phyloP scores from a whole-genome alignment of 2,888 invertebrate species.

The Anthrax anthrax region DNA sequence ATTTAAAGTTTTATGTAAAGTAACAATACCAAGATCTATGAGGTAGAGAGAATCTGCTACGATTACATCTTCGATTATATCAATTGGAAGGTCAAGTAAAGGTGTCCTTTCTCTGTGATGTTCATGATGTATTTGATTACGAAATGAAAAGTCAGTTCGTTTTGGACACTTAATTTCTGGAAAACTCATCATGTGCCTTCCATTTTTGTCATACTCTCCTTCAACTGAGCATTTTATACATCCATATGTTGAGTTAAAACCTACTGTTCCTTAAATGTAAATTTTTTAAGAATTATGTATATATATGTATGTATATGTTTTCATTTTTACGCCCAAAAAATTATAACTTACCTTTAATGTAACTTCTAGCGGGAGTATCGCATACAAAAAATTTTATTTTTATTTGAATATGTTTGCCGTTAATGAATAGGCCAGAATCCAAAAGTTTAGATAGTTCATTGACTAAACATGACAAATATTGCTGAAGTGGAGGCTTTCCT shows the following conservation, averaged over 20 bases:
- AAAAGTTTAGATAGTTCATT: too few species aligned
- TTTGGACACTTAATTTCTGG: background rate
- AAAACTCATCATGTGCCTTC: background rate
- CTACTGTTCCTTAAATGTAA: background rate
- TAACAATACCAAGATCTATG: too few species aligned
- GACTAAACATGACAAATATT: background rate
- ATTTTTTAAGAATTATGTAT: too few species aligned
- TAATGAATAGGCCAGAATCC: background rate
- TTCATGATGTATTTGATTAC: background rate
- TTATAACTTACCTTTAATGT: too few species aligned
- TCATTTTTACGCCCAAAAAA: too few species aligned
- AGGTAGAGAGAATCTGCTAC: background rate
- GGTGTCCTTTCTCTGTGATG: background rate
- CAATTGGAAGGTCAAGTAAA: background rate
- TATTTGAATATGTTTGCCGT: background rate
- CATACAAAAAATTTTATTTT: background rate
- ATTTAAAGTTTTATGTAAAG: too few species aligned
- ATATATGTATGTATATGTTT: too few species aligned
- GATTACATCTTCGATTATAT: background rate
- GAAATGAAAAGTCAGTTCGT: background rate
- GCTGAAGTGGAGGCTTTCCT: background rate
- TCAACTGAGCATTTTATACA: conserved; percentile 3
- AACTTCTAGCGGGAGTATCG: background rate
- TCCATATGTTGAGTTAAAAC: conserved; percentile 14
- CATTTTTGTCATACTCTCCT: conserved; percentile 4